These are phyloP conservation scores for Cheirogaleus major DNA, from an alignment of 2,797 vertebrate species.

Conservation along the genomic window DNA sequence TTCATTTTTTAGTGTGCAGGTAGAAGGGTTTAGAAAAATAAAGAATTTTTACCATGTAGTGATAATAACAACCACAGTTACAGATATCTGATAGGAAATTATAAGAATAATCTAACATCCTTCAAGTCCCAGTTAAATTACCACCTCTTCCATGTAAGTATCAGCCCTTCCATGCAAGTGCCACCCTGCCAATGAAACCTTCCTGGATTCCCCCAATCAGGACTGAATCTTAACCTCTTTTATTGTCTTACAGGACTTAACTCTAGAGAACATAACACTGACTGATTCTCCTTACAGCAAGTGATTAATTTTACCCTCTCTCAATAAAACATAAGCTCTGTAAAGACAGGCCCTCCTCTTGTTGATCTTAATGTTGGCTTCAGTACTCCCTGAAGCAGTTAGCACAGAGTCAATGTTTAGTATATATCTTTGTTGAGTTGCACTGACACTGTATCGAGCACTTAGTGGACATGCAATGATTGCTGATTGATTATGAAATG, in stretches of 20 bases:
- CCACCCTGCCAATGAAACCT: neutral
- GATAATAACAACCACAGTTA: neutral
- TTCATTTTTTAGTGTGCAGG: neutral
- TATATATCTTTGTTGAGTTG: neutral
- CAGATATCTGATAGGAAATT: neutral
- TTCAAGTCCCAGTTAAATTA: neutral
- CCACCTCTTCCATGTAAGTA: neutral
- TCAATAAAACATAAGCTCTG: neutral
- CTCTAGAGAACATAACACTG: neutral
- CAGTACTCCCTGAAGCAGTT: accelerated
- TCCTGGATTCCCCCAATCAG: neutral
- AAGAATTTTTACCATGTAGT: neutral
- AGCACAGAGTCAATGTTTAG: neutral
- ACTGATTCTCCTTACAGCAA: neutral
- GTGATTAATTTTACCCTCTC: neutral
- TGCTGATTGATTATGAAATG: neutral
- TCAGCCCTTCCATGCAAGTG: neutral
- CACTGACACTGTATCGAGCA: neutral
- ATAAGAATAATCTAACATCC: neutral
- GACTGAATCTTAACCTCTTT: neutral
- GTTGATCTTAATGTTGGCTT: neutral
- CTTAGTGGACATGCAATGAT: neutral
- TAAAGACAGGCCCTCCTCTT: neutral
- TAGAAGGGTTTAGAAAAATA: neutral
- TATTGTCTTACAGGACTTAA: neutral